phyloP scores from a whole-genome alignment of 1,140 invertebrate species.

The Diorhabda elongata region DNA sequence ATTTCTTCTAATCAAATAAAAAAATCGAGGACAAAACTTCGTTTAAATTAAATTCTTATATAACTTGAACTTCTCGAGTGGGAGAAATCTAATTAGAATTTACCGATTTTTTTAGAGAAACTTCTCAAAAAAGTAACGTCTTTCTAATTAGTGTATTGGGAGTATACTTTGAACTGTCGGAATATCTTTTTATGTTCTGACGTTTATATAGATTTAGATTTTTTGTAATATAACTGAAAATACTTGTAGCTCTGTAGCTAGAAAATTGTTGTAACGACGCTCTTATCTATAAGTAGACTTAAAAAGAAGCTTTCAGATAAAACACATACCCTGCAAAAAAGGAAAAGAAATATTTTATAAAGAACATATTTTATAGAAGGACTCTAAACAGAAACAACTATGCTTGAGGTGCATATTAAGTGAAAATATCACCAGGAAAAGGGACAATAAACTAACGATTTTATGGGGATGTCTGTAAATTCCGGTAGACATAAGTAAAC shows the following conservation, averaged over 20 bases:
- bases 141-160: too few relatives aligned
- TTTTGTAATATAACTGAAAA: too few relatives aligned
- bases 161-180: too few relatives aligned
- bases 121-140: too few relatives aligned
- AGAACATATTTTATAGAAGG: conserved; percentile 4
- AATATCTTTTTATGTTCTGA: too few relatives aligned
- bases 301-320: too few relatives aligned
- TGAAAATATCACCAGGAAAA: conserved; percentile 11
- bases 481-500: conserved; percentile 1
- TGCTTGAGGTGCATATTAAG: conserved; percentile 11
- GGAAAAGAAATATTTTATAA: conserved; percentile 7
- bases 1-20: not conserved
- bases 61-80: not conserved
- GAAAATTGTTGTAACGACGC: too few relatives aligned
- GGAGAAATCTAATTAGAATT: conserved; percentile 1
- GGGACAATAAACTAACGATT: conserved; percentile 12
- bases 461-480: conserved; percentile 12
- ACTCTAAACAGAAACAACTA: conserved; percentile 12
- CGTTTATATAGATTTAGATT: too few relatives aligned
- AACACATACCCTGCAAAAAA: too few relatives aligned
- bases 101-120: not conserved
- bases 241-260: too few relatives aligned
- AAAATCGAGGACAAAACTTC: not conserved
- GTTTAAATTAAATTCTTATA: not conserved
- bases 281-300: too few relatives aligned